Conservation (phyloP, 2,888 invertebrate species). For the Trichopoda pennipes region DNA sequence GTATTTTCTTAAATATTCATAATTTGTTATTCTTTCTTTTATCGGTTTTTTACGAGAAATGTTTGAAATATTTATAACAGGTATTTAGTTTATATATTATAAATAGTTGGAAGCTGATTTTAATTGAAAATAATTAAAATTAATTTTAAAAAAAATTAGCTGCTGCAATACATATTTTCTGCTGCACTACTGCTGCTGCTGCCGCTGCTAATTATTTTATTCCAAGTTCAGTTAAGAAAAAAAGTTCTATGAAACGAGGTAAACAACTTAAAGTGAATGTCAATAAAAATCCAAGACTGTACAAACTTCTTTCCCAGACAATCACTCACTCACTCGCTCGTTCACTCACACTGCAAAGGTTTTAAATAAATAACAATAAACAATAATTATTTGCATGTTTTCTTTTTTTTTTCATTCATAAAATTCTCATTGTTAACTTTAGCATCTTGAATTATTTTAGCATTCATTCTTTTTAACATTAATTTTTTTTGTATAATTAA, state of each 20-base stretch:
- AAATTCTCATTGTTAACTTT: slow-evolving; percentile 34
- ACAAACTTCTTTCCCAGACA: slow-evolving; percentile 25
- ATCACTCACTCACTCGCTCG: slow-evolving; percentile 1
- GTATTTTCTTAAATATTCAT: slow-evolving; percentile 28
- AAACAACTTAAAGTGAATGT: slow-evolving; percentile 50
- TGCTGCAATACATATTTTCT: slow-evolving; percentile 8
- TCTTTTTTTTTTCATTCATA: slow-evolving; percentile 49
- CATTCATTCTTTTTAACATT: neutral
- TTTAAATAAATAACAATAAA: neutral
- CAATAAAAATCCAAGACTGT: slow-evolving; percentile 27
- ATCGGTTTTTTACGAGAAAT: slow-evolving; percentile 37
- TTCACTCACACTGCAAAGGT: neutral
- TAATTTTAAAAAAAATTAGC: slow-evolving; percentile 36
- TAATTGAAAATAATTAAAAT: slow-evolving; percentile 54
- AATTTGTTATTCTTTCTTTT: slow-evolving; percentile 34
- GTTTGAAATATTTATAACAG: slow-evolving; percentile 46
- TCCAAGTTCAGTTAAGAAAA: slow-evolving; percentile 37
- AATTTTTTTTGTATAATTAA: neutral
- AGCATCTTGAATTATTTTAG: neutral
- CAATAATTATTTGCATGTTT: neutral
- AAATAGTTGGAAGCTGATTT: slow-evolving; percentile 51
- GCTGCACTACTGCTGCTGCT: slow-evolving; percentile 10
- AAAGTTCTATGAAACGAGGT: slow-evolving; percentile 24
- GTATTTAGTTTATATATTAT: slow-evolving; percentile 32
- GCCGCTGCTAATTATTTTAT: slow-evolving; percentile 19